Conservation (phyloP, 2,113 vertebrate species). For the Burhinus bistriatus region DNA sequence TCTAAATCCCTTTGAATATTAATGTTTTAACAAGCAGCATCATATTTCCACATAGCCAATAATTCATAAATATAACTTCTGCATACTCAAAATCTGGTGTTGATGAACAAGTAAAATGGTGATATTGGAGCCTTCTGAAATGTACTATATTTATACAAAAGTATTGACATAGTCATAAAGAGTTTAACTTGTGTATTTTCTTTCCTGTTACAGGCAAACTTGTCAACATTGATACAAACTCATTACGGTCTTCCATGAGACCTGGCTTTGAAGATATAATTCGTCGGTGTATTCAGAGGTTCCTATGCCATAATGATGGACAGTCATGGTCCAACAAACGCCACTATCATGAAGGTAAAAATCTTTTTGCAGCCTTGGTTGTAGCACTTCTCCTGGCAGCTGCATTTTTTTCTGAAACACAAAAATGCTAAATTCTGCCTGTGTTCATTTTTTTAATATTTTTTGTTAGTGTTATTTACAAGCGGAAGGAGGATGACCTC, state of each 20-base stretch:
- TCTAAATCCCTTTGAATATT: not conserved
- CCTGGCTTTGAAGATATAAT: slow-evolving; percentile 95
- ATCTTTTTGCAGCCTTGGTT: not conserved
- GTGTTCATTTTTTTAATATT: not conserved
- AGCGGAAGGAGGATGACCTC: not conserved
- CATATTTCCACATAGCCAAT: not conserved
- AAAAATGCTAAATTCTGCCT: not conserved
- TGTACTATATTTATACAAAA: not conserved
- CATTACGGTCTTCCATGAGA: slow-evolving; percentile 91
- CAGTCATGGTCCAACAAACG: slow-evolving; percentile 94
- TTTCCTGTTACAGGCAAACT: slow-evolving; percentile 84
- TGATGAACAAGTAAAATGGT: not conserved
- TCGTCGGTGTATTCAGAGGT: slow-evolving; percentile 93
- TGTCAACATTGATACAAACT: slow-evolving; percentile 92
- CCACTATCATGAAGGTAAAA: slow-evolving; percentile 93
- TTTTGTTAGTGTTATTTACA: not conserved
- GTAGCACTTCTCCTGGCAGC: not conserved
- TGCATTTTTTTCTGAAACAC: not conserved
- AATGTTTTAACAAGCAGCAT: not conserved
- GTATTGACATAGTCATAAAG: not conserved
- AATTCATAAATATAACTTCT: not conserved
- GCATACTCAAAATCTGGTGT: not conserved
- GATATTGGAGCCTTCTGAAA: not conserved
- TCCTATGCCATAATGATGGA: slow-evolving; percentile 90
- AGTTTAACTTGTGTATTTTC: not conserved